Conservation (phyloP, 1,140 invertebrate species). For the Bombus confusus region DNA sequence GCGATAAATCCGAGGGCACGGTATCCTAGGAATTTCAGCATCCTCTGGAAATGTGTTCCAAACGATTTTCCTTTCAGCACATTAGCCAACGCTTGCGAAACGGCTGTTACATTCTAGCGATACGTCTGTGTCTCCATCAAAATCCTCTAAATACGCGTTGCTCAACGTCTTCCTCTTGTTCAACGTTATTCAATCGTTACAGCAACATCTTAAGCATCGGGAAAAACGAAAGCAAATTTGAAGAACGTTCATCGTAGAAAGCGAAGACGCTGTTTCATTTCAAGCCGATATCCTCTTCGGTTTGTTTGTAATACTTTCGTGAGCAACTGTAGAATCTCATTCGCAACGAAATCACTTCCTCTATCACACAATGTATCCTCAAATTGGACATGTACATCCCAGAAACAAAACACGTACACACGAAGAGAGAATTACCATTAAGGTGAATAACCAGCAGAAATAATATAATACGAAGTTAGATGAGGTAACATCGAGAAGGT, state of each 20-base stretch:
- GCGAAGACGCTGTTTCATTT: neutral
- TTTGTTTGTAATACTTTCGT: neutral
- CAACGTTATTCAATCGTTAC: too few relatives aligned
- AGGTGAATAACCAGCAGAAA: too few relatives aligned
- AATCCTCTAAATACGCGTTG: neutral
- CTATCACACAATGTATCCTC: neutral
- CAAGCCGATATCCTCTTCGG: too few relatives aligned
- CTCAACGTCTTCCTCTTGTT: neutral
- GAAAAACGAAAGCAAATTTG: neutral
- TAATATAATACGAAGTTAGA: neutral
- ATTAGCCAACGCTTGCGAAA: conserved; percentile 15
- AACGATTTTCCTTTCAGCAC: conserved; percentile 16
- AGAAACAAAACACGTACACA: neutral
- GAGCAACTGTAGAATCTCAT: neutral
- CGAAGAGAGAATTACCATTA: neutral
- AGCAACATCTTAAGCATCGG: neutral
- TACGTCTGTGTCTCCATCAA: neutral
- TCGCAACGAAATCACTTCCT: neutral
- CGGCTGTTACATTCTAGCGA: neutral
- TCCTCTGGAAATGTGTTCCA: neutral
- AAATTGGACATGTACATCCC: neutral
- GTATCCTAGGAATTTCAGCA: conserved; percentile 38
- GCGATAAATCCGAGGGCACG: neutral
- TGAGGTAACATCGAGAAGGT: neutral
- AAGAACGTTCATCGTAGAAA: neutral